phyloP scores from a whole-genome alignment of 2,797 vertebrate genomes.

The Urocyon cinereoargenteus region DNA sequence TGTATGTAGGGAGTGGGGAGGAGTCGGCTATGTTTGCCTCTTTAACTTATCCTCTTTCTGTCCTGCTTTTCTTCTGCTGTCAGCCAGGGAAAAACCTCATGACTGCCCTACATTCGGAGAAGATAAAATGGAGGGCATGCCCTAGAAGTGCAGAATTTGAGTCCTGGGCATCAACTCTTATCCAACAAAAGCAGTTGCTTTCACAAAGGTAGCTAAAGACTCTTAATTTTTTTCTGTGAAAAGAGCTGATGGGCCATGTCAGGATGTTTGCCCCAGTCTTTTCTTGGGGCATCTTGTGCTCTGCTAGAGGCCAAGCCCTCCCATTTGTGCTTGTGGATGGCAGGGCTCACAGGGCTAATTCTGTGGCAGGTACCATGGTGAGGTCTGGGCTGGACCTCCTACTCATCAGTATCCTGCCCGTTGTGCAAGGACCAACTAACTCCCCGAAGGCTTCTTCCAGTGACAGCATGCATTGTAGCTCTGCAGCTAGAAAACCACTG shows the following conservation, averaged over 20 bases:
- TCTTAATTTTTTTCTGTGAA: neutral
- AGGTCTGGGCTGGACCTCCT: neutral
- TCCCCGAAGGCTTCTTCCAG: neutral
- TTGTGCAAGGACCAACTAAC: neutral
- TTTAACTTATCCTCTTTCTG: neutral
- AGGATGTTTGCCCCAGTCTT: neutral
- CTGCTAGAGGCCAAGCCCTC: neutral
- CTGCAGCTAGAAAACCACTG: neutral
- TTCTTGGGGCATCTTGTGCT: neutral
- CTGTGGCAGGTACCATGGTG: too few relatives aligned
- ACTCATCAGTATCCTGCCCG: rapidly evolving
- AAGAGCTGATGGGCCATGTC: neutral
- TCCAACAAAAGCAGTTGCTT: neutral
- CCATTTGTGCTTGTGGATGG: neutral
- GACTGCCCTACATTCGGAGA: neutral
- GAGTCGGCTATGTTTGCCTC: neutral
- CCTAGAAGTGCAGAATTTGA: neutral
- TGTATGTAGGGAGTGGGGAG: too few relatives aligned
- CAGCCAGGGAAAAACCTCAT: neutral
- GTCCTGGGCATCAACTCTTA: neutral
- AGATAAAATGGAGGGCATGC: rapidly evolving
- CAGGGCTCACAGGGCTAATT: rapidly evolving
- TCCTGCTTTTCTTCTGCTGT: neutral
- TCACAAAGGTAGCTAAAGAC: neutral
- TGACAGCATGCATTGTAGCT: rapidly evolving